A percentile compares a stretch with the other conserved stretches of the same genome.
Conservation (phyloP, 2,113 vertebrate genomes). For the Candoia aspera region DNA sequence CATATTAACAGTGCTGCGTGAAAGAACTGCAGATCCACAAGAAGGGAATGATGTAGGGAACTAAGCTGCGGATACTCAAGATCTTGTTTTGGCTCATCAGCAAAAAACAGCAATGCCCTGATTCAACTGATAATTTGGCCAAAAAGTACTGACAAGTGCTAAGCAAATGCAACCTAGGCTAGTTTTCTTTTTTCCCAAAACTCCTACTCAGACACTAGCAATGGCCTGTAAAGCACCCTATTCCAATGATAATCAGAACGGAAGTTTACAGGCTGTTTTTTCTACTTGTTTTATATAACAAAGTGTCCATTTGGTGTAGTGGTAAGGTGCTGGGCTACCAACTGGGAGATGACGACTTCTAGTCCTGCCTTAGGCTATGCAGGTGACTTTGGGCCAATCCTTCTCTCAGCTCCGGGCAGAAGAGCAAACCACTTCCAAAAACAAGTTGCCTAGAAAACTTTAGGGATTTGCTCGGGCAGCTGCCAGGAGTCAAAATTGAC, state of each 20-base stretch:
- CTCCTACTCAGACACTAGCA: neutral
- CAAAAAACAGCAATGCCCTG: neutral
- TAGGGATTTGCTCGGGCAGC: too few species aligned
- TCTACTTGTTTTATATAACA: too few species aligned
- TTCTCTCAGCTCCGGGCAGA: neutral
- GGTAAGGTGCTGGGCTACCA: too few species aligned
- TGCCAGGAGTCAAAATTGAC: too few species aligned
- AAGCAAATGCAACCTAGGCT: neutral
- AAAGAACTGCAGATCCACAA: neutral
- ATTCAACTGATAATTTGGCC: neutral
- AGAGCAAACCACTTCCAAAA: neutral
- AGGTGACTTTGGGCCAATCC: neutral
- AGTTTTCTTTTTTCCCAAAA: neutral
- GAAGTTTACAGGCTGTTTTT: neutral
- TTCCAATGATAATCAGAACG: neutral
- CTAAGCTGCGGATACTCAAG: neutral
- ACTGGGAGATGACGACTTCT: too few species aligned
- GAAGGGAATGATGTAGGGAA: neutral
- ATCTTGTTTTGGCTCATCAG: neutral
- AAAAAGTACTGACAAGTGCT: neutral
- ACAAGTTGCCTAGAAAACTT: too few species aligned
- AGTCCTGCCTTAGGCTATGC: neutral
- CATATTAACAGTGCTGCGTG: neutral
- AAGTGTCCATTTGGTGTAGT: too few species aligned
- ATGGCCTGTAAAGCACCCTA: neutral